These are phyloP conservation scores for Synanthedon tipuliformis DNA, from an alignment of 2,888 invertebrate species.

Conservation along the genomic window DNA sequence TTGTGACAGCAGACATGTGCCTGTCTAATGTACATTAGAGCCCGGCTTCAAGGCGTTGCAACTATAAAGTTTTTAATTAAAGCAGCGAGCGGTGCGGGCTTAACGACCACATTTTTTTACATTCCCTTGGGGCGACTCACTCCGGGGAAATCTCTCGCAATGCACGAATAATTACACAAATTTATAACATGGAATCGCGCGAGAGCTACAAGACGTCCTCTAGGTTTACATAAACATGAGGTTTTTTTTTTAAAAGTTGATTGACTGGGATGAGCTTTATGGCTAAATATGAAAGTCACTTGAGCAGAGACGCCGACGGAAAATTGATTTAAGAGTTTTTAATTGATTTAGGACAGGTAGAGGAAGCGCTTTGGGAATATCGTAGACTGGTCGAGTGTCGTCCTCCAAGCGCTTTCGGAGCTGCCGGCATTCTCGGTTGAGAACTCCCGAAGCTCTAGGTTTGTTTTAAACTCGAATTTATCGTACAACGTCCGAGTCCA, in stretches of 20 bases:
- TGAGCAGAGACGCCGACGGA: constrained; percentile 8
- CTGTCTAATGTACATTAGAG: background rate
- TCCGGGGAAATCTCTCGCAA: constrained; percentile 49
- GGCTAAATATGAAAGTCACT: too few species aligned
- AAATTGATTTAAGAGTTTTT: constrained; percentile 34
- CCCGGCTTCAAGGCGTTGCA: background rate
- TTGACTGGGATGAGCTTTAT: too few species aligned
- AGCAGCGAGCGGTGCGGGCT: constrained; percentile 24
- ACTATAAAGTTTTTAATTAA: constrained; percentile 47
- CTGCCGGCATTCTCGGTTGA: background rate
- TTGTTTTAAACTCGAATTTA: constrained; percentile 38
- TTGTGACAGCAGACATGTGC: background rate
- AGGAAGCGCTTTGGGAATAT: constrained; percentile 7
- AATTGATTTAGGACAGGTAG: constrained; percentile 43
- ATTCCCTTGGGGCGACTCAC: constrained; percentile 38
- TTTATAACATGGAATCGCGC: constrained; percentile 49
- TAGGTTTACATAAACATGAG: background rate
- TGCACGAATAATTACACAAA: constrained; percentile 53
- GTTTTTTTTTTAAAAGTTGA: too few species aligned
- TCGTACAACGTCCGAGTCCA: constrained; percentile 10
- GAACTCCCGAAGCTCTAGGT: constrained; percentile 12
- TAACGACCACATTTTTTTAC: constrained; percentile 62
- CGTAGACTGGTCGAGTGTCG: constrained; percentile 2
- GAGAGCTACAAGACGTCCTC: background rate
- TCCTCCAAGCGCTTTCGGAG: background rate